Evolutionary conservation across 2,888 invertebrate genomes (phyloP), one percentile per base, ranked within the genome.

Genomic region (Acanthosepion esculentum): DNA sequence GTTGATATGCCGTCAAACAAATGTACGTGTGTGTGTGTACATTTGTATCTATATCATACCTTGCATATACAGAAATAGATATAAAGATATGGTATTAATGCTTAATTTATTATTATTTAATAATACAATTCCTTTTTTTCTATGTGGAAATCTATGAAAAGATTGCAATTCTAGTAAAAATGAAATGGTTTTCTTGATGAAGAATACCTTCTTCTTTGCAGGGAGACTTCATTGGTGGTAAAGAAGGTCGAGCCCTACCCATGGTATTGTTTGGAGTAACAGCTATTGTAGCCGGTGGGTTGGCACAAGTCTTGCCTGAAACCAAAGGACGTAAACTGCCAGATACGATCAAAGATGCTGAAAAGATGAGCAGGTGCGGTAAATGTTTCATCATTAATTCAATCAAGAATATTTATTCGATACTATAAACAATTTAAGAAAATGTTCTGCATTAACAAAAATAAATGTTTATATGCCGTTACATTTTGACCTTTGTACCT

Each of bases 211-310:
- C 33, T 12, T 78, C 10, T 33, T 78, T 78, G 4, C 78, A 93
- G 93, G 93, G 93, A n/a, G 23, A 93, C 29, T 48, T 93, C n/a
- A 93, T 93, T 33, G 93, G 93, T 53, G 93, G 93, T n/a, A 93
- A 53, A 18, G n/a, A 26, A 18, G 93, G 93, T 10, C 93, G 93
- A 7, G 48, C 53, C 26, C 12, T 93, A 12, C 93, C 93, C 12
- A 41, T 93, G n/a, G n/a, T 93, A n/a, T 53, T 93, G 53, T 93
- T 93, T 29, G 93, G 93, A 53, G 7, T 48, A 3, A 93, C 18
- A 6, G 93, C 93, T 2, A 48, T 93, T 18, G 26, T 93, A 6
- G 93, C 93, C 12, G 93, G 50, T 29, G 93, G n/a, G 10, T 29
- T 93, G 15, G n/a, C 93, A n/a, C 53, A 53, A 6, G 53, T 93